A percentile compares a stretch with the other conserved stretches of the same genome.
Conservation (phyloP, 2,113 vertebrate species). For the Falco punctatus region DNA sequence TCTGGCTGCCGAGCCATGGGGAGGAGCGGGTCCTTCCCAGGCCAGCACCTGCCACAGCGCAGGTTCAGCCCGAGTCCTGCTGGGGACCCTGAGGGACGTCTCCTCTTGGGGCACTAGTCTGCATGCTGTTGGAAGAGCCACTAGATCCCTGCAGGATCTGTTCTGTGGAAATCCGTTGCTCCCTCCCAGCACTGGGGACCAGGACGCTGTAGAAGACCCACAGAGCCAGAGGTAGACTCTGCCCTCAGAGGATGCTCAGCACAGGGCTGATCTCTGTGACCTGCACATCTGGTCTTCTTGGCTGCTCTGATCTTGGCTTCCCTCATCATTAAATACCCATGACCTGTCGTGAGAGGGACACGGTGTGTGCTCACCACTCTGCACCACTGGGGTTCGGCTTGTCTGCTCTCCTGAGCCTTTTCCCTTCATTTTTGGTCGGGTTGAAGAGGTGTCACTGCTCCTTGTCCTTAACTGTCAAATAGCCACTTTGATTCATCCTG, state of each 20-base stretch:
- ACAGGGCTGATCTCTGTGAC: accelerated
- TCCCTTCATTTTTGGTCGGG: accelerated
- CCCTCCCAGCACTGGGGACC: not conserved
- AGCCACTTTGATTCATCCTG: not conserved
- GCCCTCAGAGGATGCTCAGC: not conserved
- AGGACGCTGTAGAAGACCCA: accelerated
- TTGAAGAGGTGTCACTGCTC: accelerated
- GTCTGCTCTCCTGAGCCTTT: not conserved
- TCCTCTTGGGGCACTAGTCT: accelerated
- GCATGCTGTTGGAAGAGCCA: not conserved
- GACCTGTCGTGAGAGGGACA: accelerated
- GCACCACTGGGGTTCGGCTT: accelerated
- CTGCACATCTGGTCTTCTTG: not conserved
- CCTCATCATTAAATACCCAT: accelerated
- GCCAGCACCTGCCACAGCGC: accelerated
- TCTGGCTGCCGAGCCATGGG: not conserved
- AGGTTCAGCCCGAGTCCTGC: not conserved
- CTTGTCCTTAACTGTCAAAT: accelerated
- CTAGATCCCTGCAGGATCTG: not conserved
- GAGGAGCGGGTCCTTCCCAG: no score
- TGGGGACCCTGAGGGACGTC: not conserved
- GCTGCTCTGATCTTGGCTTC: accelerated
- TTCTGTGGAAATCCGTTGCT: accelerated
- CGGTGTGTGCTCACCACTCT: accelerated
- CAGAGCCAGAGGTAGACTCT: accelerated